These are phyloP conservation scores for Smutsia gigantea DNA, from an alignment of 2,797 vertebrate genomes.

Conservation along the genomic window DNA sequence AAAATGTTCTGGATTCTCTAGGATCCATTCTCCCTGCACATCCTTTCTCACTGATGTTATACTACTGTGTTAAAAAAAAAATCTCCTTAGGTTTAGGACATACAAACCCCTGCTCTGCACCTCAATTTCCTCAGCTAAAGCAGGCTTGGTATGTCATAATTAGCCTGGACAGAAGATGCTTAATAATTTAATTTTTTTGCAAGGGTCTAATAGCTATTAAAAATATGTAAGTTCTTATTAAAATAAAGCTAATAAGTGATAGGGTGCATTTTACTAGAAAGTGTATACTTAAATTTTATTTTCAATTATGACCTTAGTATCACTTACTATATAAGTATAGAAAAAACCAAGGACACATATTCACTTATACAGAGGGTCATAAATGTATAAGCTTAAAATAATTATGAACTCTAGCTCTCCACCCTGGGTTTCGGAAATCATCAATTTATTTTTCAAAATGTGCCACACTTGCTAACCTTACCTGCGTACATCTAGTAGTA, in stretches of 20 bases:
- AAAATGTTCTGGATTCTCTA: neutral
- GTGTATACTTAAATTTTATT: neutral
- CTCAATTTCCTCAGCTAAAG: neutral
- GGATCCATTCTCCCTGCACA: neutral
- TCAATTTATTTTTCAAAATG: slow-evolving; percentile 2
- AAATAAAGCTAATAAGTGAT: neutral
- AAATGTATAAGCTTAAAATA: neutral
- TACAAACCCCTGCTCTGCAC: neutral
- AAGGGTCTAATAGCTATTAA: neutral
- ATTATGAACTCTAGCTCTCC: neutral
- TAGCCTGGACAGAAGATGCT: neutral
- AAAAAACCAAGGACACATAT: neutral
- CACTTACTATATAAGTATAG: neutral
- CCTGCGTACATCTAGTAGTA: neutral
- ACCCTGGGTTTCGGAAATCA: neutral
- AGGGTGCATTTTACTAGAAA: neutral
- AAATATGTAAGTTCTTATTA: slow-evolving; percentile 19
- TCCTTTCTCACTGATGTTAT: neutral
- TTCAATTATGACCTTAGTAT: neutral
- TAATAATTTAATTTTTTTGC: neutral
- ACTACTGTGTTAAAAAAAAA: neutral
- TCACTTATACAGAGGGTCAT: neutral
- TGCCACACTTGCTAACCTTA: neutral
- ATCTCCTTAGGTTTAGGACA: neutral
- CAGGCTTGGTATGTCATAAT: neutral